Percentiles rank a stretch among this genome's conserved stretches.
Conservation (phyloP, 2,888 invertebrate species). For the Desoria tigrina region DNA sequence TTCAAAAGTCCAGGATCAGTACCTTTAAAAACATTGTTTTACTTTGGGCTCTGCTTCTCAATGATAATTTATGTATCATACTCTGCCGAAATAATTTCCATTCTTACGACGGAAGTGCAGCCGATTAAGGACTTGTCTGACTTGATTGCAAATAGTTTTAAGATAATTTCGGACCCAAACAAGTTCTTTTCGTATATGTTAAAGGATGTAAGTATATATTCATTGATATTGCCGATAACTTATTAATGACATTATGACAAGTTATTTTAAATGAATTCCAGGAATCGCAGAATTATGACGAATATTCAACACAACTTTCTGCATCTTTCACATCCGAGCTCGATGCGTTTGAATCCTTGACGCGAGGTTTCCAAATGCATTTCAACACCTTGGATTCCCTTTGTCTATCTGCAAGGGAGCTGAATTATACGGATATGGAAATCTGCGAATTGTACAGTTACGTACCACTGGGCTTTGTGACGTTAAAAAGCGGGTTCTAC, state of each 20-base stretch:
- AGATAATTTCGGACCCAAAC: constrained; percentile 12
- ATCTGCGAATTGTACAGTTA: constrained; percentile 17
- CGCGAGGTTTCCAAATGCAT: constrained; percentile 7
- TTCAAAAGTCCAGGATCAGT: constrained; percentile 11
- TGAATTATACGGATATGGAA: constrained; percentile 14
- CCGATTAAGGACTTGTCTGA: constrained; percentile 17
- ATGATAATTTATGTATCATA: constrained; percentile 17
- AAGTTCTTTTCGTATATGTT: constrained; percentile 18
- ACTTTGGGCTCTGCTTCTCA: constrained; percentile 8
- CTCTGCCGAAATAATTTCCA: constrained; percentile 25
- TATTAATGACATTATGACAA: neutral
- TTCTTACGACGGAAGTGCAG: constrained; percentile 10
- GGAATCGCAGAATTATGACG: neutral
- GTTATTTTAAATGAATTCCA: neutral
- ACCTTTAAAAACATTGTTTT: constrained; percentile 12
- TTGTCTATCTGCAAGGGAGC: constrained; percentile 6
- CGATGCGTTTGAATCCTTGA: constrained; percentile 12
- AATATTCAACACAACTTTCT: neutral
- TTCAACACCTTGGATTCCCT: constrained; percentile 13
- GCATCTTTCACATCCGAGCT: constrained; percentile 8
- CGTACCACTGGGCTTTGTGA: constrained; percentile 20
- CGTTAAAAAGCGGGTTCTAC: constrained; percentile 27
- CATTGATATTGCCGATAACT: too few species aligned
- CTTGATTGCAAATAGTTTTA: constrained; percentile 17
- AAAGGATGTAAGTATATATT: neutral